Conservation (phyloP, 2,113 vertebrate species). For the Okapia johnstoni region DNA sequence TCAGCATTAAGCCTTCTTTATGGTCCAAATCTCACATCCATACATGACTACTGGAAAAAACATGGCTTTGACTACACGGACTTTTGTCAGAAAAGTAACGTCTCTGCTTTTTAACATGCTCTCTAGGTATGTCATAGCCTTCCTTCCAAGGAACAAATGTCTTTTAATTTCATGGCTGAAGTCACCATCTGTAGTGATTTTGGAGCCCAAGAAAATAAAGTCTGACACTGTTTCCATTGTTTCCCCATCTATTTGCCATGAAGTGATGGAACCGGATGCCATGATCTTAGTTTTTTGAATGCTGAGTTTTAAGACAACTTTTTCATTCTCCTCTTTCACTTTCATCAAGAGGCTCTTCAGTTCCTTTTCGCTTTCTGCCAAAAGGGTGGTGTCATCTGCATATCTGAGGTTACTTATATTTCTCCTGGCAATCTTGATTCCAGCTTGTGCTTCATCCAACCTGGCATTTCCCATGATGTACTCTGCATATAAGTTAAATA, state of each 20-base stretch:
- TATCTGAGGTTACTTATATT: neutral
- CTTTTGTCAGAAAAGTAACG: neutral
- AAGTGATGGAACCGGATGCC: neutral
- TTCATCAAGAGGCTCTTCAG: neutral
- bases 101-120: neutral
- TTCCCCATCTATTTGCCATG: neutral
- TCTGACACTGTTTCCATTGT: neutral
- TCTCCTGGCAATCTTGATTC: neutral
- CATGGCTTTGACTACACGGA: neutral
- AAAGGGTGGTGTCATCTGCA: neutral
- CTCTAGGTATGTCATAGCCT: neutral
- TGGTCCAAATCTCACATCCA: neutral
- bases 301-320: neutral
- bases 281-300: neutral
- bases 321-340: neutral
- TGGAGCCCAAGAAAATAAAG: neutral
- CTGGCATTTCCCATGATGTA: neutral
- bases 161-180: neutral
- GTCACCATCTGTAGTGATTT: neutral
- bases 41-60: neutral
- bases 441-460: neutral
- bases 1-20: neutral
- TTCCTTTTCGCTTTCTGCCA: neutral
- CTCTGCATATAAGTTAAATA: neutral
- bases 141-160: neutral